phyloP scores from a whole-genome alignment of 2,888 invertebrate genomes.

The Patella ulyssiponensis region DNA sequence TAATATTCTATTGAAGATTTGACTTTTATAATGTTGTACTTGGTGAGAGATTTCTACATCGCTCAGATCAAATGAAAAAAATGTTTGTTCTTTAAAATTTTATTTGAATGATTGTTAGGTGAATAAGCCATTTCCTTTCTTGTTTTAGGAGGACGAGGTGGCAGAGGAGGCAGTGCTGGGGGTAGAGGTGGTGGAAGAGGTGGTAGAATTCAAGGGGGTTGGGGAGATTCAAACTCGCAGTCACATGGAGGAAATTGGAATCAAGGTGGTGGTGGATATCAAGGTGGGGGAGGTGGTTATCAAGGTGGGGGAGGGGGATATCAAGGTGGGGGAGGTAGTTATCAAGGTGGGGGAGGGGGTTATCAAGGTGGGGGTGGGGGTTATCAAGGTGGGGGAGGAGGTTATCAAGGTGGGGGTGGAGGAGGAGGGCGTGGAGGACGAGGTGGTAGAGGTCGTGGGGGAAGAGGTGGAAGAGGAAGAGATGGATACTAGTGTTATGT shows the following conservation, averaged over 20 bases:
- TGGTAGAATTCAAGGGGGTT: constrained; percentile 61
- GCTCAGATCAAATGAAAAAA: no score
- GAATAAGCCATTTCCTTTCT: no score
- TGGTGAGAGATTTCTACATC: no score
- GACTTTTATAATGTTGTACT: no score
- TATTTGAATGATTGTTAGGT: no score
- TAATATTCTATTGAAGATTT: no score
- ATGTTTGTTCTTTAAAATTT: no score
- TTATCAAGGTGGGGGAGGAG: constrained; percentile 32
- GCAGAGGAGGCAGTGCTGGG: constrained; percentile 43
- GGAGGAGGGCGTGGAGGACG: constrained; percentile 40
- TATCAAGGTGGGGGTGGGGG: constrained; percentile 37
- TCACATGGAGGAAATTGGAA: constrained; percentile 60
- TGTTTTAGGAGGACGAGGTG: constrained; percentile 61
- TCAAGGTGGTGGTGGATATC: constrained; percentile 40
- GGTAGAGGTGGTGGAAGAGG: constrained; percentile 51
- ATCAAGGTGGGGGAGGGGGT: constrained; percentile 38
- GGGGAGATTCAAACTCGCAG: constrained; percentile 51
- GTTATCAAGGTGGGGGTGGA: constrained; percentile 35
- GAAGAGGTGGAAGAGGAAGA: no score
- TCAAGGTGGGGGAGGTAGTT: constrained; percentile 36
- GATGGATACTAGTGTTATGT: no score
- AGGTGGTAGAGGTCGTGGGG: constrained; percentile 24
- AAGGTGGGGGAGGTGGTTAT: constrained; percentile 49
- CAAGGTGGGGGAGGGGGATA: constrained; percentile 37